A percentile compares a stretch with the other conserved stretches of the same genome.
Conservation (phyloP, 2,113 vertebrate genomes). For the Hyaena hyaena region DNA sequence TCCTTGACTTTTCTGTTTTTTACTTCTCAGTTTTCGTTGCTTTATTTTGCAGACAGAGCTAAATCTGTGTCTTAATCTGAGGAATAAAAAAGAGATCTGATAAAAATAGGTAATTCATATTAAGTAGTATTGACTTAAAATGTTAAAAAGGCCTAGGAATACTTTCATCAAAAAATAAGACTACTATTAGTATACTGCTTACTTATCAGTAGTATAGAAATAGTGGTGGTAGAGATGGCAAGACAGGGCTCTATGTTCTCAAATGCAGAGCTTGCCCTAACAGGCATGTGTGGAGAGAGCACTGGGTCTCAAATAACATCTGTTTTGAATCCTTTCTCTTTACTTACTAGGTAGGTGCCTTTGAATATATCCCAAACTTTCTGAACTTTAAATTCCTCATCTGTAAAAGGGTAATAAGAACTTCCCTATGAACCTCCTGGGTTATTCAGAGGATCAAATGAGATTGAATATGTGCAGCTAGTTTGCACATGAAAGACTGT, state of each 20-base stretch:
- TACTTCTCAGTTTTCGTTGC: not conserved
- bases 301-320: not conserved
- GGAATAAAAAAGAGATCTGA: not conserved
- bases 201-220: not conserved
- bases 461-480: not conserved
- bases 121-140: not conserved
- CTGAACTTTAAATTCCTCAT: constrained; percentile 40
- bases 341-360: not conserved
- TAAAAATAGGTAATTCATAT: not conserved
- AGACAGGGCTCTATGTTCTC: not conserved
- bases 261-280: not conserved
- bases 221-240: not conserved
- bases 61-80: not conserved
- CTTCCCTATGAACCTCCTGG: not conserved
- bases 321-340: not conserved
- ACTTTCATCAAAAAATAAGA: not conserved
- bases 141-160: constrained; percentile 6
- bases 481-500: not conserved
- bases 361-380: not conserved
- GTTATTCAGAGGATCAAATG: not conserved
- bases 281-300: not conserved
- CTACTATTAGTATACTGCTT: not conserved
- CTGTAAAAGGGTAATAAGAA: not conserved
- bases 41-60: not conserved
- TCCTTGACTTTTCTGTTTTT: not conserved